Conservation (phyloP, 2,797 vertebrate genomes). For the Kryptopterus vitreolus region DNA sequence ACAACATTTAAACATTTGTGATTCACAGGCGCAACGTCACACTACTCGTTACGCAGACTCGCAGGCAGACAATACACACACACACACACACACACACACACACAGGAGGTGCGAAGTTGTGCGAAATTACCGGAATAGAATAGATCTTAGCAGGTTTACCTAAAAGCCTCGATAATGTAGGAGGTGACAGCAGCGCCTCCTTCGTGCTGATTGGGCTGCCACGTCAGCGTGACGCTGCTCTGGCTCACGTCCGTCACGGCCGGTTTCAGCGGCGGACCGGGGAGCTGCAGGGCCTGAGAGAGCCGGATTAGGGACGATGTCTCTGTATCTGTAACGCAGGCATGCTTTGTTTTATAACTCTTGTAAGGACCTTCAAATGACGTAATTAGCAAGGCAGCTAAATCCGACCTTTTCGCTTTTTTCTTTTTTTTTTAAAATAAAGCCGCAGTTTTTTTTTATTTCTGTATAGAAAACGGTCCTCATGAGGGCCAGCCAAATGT, state of each 20-base stretch:
- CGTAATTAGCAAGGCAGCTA: background rate
- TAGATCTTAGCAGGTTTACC: slow-evolving; percentile 68
- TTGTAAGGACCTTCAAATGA: background rate
- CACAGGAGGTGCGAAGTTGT: background rate
- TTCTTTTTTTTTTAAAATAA: background rate
- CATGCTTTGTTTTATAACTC: background rate
- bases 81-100: no score
- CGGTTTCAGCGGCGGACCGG: slow-evolving; percentile 87
- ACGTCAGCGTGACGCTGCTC: slow-evolving; percentile 89
- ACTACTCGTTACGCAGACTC: background rate
- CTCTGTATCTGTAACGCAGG: slow-evolving; percentile 37
- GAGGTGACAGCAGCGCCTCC: slow-evolving; percentile 77
- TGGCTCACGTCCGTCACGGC: slow-evolving; percentile 85
- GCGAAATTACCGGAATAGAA: background rate
- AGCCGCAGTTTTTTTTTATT: background rate
- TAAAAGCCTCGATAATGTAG: slow-evolving; percentile 95
- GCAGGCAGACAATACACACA: background rate
- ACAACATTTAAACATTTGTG: background rate
- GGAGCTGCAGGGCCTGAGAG: slow-evolving; percentile 78
- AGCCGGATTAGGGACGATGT: slow-evolving; percentile 64
- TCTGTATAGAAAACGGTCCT: background rate
- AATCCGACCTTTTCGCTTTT: background rate
- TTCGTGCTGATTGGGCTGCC: slow-evolving; percentile 82
- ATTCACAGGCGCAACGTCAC: background rate
- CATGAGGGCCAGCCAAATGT: background rate